Evolutionary conservation across 2,797 vertebrate genomes (phyloP).

Genomic region (Pseudomugil gertrudae): DNA sequence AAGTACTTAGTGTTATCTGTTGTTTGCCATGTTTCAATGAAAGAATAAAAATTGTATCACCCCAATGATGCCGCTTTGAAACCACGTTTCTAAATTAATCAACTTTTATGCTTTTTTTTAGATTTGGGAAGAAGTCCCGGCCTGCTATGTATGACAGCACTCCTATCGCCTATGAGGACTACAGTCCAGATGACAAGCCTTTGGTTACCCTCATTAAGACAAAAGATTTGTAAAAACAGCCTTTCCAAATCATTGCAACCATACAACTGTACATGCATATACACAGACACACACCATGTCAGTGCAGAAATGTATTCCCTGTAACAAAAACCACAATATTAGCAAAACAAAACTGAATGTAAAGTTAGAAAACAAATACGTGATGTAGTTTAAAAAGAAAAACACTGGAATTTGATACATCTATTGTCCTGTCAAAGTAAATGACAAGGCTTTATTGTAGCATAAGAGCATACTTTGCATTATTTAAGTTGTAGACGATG

Average conservation of each 20-base stretch:
- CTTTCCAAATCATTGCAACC: slow-evolving; percentile 33
- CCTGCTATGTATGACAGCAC: slow-evolving; percentile 98
- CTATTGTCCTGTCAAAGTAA: slow-evolving; percentile 77
- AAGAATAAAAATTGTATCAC: background rate
- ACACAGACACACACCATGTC: slow-evolving; percentile 33
- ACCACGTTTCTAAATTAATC: background rate
- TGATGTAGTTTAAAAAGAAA: slow-evolving; percentile 58
- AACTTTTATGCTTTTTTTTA: slow-evolving; percentile 62
- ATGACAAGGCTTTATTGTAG: slow-evolving; percentile 78
- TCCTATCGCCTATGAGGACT: slow-evolving; percentile 96
- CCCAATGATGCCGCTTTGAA: background rate
- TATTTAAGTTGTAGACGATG: slow-evolving; percentile 62
- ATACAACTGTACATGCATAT: slow-evolving; percentile 20
- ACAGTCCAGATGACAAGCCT: slow-evolving; percentile 98
- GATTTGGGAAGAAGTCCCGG: slow-evolving; percentile 98
- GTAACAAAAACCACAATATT: slow-evolving; percentile 62
- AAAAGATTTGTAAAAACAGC: slow-evolving; percentile 95
- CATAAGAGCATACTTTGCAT: slow-evolving; percentile 82
- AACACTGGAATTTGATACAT: slow-evolving; percentile 76
- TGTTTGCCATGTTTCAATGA: too few relatives aligned
- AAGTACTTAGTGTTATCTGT: too few relatives aligned
- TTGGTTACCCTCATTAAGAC: slow-evolving; percentile 99
- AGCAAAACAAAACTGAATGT: slow-evolving; percentile 69
- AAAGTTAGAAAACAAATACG: slow-evolving; percentile 35
- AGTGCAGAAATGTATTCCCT: slow-evolving; percentile 84